Base-by-base conservation (phyloP, 2,888 invertebrate species). In the Omphaloscelis lunosa region DNA sequence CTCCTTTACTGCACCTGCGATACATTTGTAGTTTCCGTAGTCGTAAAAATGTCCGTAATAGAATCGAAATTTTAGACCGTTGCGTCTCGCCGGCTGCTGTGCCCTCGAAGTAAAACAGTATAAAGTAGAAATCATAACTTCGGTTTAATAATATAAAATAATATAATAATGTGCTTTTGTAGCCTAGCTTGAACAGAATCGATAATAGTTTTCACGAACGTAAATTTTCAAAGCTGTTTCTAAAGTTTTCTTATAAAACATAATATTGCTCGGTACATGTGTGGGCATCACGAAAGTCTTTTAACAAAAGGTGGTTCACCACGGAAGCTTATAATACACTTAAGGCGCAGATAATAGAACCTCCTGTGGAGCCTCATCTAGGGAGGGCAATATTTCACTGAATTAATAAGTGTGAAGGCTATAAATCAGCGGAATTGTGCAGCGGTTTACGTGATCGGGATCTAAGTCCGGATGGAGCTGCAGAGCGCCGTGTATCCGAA, bases 381-480 rank as follows among this genome's bases (percentile, higher is more conserved):
- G 75, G 82, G 81, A 73, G 71, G 67, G 84, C 77, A 56, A 85
- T 83, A 83, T 67, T 84, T 89, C 88, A 85, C 84, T 77, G 85
- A 84, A 88, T 87, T 89, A 89, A 88, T 89, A 88, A 72, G 62
- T 67, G 70, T 72, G 79, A 79, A 74, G 67, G 85, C 62, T 81
- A 90, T 90, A 90, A 90, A 90, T 90, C 88, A 87, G 69, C 17
- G 51, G 68, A 78, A 86, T 75, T 83, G 85, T 86, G 86, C 80
- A 84, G 68, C 77, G 59, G 41, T 71, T 27, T 48, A 53, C 62
- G 59, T 58, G 75, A 45, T 66, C 11, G 58, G 58, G 45, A 39
- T 78, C 56, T 80, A 75, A 41, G 34, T 58, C 29, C n/a, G 77
- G 45, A 75, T 75, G 69, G 63, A 41, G 58, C 62, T 69, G 75